phyloP scores from a whole-genome alignment of 2,113 vertebrate genomes.

The Salvelinus sp. region DNA sequence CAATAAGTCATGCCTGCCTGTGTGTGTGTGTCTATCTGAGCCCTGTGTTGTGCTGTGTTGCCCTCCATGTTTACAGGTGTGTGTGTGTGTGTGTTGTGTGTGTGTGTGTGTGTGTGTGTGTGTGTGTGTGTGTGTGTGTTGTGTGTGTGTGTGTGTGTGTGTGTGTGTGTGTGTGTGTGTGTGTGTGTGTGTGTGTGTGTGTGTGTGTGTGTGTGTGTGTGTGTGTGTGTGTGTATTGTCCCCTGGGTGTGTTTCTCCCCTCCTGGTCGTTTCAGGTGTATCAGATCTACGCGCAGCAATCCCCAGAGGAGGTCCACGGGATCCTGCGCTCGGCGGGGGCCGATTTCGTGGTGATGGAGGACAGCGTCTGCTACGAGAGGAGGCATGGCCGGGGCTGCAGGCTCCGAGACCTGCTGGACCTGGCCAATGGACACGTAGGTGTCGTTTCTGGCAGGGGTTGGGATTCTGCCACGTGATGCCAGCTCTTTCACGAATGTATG shows the following conservation, averaged over 20 bases:
- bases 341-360: slow-evolving; percentile 90
- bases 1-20: neutral
- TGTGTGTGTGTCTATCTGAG: slow-evolving; percentile 15
- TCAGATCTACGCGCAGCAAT: slow-evolving; percentile 87
- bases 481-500: neutral
- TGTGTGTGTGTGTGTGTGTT: neutral
- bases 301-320: slow-evolving; percentile 80
- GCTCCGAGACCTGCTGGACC: slow-evolving; percentile 88
- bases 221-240: neutral
- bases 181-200: slow-evolving; percentile 6
- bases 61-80: neutral
- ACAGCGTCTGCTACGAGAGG: slow-evolving; percentile 93
- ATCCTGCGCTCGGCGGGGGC: slow-evolving; percentile 83
- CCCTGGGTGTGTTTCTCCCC: neutral
- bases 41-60: neutral
- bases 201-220: slow-evolving; percentile 13
- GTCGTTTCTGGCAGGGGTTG: slow-evolving; percentile 11
- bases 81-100: slow-evolving; percentile 11
- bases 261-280: slow-evolving; percentile 81
- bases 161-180: slow-evolving; percentile 11
- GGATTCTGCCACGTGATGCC: no score
- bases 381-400: slow-evolving; percentile 88
- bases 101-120: no score
- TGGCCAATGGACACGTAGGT: slow-evolving; percentile 92
- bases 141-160: slow-evolving; percentile 9